These are phyloP conservation scores for Branchinecta lynchi DNA, from an alignment of 1,140 invertebrate species.

Conservation along the genomic window DNA sequence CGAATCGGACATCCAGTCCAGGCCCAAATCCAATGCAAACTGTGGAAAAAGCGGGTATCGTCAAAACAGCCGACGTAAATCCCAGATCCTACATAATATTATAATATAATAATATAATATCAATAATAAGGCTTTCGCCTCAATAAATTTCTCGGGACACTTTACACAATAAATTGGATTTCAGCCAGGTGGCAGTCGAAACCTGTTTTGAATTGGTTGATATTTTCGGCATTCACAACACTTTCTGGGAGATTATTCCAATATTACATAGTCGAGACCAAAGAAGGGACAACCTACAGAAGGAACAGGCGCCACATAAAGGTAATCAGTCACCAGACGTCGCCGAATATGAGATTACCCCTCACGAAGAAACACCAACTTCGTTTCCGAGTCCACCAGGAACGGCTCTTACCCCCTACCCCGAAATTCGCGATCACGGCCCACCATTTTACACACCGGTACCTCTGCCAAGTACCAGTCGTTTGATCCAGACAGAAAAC, in stretches of 20 bases:
- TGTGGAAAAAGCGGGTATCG: neutral
- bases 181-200: too few relatives aligned
- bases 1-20: slow-evolving; percentile 1
- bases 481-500: neutral
- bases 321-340: slow-evolving; percentile 3
- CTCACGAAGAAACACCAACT: neutral
- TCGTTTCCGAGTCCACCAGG: neutral
- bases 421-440: neutral
- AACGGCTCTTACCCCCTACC: too few relatives aligned
- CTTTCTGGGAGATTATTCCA: too few relatives aligned
- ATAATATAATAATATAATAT: neutral
- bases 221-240: too few relatives aligned
- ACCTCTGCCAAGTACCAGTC: slow-evolving; percentile 3
- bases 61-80: slow-evolving; percentile 6
- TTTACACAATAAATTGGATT: too few relatives aligned
- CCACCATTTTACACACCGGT: neutral
- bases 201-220: too few relatives aligned
- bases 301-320: neutral
- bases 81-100: neutral
- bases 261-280: too few relatives aligned
- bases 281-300: too few relatives aligned
- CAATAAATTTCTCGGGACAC: too few relatives aligned
- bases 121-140: too few relatives aligned
- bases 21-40: neutral
- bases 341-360: neutral